Percentiles rank a stretch among this genome's conserved stretches.
Conservation (phyloP, 2,888 invertebrate genomes). For the Cephus sareptanus region DNA sequence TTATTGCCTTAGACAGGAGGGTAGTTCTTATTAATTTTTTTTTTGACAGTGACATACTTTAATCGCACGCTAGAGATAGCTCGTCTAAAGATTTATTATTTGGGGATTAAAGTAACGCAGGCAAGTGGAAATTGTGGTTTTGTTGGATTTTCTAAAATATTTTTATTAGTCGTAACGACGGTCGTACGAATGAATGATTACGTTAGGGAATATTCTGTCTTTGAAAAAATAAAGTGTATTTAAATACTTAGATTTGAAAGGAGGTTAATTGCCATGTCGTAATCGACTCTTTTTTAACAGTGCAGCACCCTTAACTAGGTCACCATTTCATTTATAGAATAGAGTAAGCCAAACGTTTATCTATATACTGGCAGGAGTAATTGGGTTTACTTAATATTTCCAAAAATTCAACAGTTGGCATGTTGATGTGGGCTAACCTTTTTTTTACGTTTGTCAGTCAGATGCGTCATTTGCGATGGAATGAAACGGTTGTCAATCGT, state of each 20-base stretch:
- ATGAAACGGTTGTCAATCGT: neutral
- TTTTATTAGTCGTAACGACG: neutral
- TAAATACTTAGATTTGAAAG: neutral
- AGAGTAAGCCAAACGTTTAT: neutral
- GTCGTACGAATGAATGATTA: neutral
- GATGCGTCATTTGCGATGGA: neutral
- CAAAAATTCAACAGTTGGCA: neutral
- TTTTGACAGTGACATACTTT: neutral
- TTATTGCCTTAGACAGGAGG: neutral
- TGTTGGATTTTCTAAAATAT: neutral
- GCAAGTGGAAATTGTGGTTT: neutral
- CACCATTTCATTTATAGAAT: slow-evolving; percentile 6
- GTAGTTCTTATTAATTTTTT: neutral
- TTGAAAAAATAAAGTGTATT: neutral
- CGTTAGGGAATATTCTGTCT: neutral
- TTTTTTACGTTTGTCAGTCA: neutral
- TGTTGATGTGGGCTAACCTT: neutral
- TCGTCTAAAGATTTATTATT: neutral
- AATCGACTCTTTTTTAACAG: neutral
- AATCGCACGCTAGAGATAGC: neutral
- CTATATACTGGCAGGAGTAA: neutral
- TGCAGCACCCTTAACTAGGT: neutral
- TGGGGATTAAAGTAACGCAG: neutral
- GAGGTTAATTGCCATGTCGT: neutral
- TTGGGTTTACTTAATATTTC: neutral